Evolutionary conservation across 2,797 vertebrate species (phyloP).

Genomic region (Scyliorhinus canicula): DNA sequence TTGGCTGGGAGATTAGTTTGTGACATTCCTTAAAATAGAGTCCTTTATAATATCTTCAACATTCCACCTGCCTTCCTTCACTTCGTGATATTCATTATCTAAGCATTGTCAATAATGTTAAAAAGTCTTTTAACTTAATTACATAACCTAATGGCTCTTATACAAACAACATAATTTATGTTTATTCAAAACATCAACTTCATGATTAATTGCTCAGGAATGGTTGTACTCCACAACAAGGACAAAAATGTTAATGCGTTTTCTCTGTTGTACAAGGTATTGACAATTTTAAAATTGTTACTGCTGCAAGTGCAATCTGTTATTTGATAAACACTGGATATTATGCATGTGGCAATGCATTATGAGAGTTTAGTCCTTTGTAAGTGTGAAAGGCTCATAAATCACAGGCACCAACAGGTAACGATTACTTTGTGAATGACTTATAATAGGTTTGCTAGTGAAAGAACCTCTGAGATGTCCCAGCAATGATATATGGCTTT

Average conservation of each 20-base stretch:
- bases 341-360: slow-evolving; percentile 21
- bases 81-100: neutral
- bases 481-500: slow-evolving; percentile 6
- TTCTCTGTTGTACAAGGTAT: neutral
- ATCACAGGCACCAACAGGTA: slow-evolving; percentile 11
- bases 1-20: neutral
- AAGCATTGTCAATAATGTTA: neutral
- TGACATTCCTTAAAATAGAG: neutral
- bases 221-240: neutral
- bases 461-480: neutral
- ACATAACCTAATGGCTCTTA: neutral
- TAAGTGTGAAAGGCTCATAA: neutral
- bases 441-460: slow-evolving; percentile 4
- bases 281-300: slow-evolving; percentile 17
- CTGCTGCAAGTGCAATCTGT: neutral
- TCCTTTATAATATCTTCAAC: neutral
- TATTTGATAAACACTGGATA: slow-evolving; percentile 20
- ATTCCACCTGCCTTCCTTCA: neutral
- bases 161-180: slow-evolving; percentile 33
- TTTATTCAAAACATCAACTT: slow-evolving; percentile 19
- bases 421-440: slow-evolving; percentile 28
- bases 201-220: slow-evolving; percentile 15
- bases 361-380: neutral
- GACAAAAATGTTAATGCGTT: slow-evolving; percentile 16
- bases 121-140: slow-evolving; percentile 26